Conservation (phyloP, 2,113 vertebrate species). For the Odobenus rosmarus region DNA sequence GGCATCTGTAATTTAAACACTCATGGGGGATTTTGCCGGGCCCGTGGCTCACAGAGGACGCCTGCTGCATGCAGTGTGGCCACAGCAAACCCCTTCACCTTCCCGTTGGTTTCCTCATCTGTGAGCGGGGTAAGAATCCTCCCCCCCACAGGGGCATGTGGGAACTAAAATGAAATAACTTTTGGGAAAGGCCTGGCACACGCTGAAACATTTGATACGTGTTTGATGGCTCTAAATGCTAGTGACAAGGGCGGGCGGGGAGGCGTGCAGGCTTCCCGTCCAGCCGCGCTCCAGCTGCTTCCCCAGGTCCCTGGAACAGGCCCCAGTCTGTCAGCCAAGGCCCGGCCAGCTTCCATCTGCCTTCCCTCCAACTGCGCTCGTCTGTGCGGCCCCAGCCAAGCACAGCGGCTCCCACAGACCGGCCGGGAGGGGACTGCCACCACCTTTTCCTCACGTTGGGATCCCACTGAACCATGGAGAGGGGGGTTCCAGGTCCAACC, state of each 20-base stretch:
- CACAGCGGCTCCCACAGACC: not conserved
- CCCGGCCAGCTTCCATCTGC: conserved; percentile 12
- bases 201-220: not conserved
- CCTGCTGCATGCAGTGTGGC: rapidly evolving
- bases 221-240: not conserved
- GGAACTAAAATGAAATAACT: conserved; percentile 33
- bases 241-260: not conserved
- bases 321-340: conserved; percentile 11
- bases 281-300: conserved; percentile 1
- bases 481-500: not conserved
- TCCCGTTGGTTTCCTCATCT: not conserved
- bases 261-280: not conserved
- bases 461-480: not conserved
- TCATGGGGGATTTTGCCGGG: not conserved
- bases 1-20: not conserved
- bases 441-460: not conserved
- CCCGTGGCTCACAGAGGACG: not conserved
- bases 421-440: not conserved
- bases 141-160: not conserved
- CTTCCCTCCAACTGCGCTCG: not conserved
- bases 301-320: not conserved
- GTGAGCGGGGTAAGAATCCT: not conserved
- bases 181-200: conserved; percentile 62
- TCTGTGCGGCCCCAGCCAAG: not conserved
- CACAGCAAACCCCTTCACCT: not conserved